Percentiles rank a stretch among this genome's conserved stretches.
Evolutionary conservation across 2,888 invertebrate species (phyloP).

Genomic region (Mylabris sibirica): DNA sequence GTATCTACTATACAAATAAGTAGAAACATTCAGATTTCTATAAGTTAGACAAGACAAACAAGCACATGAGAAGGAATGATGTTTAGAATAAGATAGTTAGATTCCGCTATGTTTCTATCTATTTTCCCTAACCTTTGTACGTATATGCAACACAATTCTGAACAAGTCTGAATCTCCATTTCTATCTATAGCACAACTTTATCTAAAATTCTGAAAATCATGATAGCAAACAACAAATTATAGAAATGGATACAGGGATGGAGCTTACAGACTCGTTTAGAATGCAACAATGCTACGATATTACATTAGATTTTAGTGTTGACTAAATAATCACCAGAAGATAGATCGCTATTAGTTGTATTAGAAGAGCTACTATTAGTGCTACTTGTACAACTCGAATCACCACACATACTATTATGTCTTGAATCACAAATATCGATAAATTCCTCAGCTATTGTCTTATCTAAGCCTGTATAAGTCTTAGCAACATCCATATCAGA

Average conservation of each 20-base stretch:
- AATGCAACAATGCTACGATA: no score
- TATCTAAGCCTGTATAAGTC: conserved; percentile 70
- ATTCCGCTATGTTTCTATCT: neutral
- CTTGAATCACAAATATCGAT: conserved; percentile 69
- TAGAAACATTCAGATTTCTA: no score
- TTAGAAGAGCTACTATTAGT: conserved; percentile 13
- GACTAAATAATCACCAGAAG: conserved; percentile 48
- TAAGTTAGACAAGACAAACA: no score
- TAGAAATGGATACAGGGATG: no score
- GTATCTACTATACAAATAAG: no score
- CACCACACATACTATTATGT: conserved; percentile 54
- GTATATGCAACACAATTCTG: neutral
- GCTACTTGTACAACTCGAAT: conserved; percentile 37
- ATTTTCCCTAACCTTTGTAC: no score
- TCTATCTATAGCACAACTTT: neutral
- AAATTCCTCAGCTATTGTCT: conserved; percentile 71
- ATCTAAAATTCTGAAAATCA: no score
- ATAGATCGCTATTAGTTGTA: conserved; percentile 43
- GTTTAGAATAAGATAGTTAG: neutral
- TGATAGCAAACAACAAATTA: neutral
- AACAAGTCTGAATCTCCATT: neutral
- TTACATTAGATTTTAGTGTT: conserved; percentile 32
- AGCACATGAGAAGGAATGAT: no score
- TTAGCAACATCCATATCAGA: conserved; percentile 66
- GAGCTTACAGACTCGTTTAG: no score